Evolutionary conservation across 2,888 invertebrate species (phyloP), one percentile per base, ranked within the genome.

Genomic region (Cephus rjabovi): DNA sequence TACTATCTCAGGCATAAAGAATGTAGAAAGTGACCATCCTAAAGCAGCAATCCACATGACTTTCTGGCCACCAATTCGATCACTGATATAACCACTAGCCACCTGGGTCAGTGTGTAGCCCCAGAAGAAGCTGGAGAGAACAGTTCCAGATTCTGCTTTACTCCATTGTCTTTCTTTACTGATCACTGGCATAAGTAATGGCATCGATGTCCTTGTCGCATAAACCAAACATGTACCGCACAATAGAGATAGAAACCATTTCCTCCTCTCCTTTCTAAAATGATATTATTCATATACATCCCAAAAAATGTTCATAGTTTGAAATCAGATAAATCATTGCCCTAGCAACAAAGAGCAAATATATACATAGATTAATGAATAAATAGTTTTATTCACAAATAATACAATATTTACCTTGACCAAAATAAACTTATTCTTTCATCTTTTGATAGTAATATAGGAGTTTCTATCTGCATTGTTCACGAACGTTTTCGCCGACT

Each of bases 41-140:
- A 95, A 87, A 3, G 95, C 95, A 23, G 95, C 94, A 73, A 93
- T 92, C 74, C 93, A 92, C 82, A 95, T 93, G 23, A 95, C 94
- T 79, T 93, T 92, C 85, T 95, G 95, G 0, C 95, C 95, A 56
- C 95, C 95, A 78, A 94, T 93, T 76, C 93, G 92, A 87, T 94
- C 94, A 81, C 94, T 94, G 40, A 94, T 90, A 84, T 94, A 94
- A 37, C 94, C 94, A 74, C 94, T 94, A 75, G 93, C 89, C 31
- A 93, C 92, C 89, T 94, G 94, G 0, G 95, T 95, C 81, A 95
- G 89, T 0, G 95, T 95, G 86, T 96, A 95, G 75, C 95, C 95
- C 95, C 95, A 96, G 88, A 95, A 96, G 87, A 95, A 95, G 34
- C 95, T 94, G 34, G 95, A 95, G 35, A 95, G 90, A 75, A 95